Percentiles rank a stretch among this genome's conserved stretches.
Evolutionary conservation across 2,888 invertebrate genomes (phyloP).

Genomic region (Leucozona laternaria): DNA sequence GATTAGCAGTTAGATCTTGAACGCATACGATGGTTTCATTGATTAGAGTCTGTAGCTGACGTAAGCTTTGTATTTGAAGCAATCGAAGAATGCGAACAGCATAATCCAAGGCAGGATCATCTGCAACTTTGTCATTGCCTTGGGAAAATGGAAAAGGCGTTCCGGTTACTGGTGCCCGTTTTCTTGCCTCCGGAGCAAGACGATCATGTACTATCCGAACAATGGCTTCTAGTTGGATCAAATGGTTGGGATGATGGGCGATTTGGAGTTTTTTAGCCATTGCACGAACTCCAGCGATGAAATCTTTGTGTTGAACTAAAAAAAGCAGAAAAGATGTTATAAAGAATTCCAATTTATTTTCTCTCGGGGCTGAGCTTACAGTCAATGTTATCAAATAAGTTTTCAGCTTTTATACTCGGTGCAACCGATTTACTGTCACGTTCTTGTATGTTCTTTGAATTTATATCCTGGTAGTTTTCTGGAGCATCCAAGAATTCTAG

Average conservation of each 20-base stretch:
- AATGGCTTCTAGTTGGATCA: slow-evolving; percentile 89
- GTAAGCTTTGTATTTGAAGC: slow-evolving; percentile 86
- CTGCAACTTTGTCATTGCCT: slow-evolving; percentile 87
- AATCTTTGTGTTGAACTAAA: slow-evolving; percentile 92
- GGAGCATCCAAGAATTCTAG: slow-evolving; percentile 92
- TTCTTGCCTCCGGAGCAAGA: slow-evolving; percentile 85
- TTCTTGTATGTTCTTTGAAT: slow-evolving; percentile 86
- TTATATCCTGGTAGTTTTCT: slow-evolving; percentile 88
- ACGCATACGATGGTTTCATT: slow-evolving; percentile 97
- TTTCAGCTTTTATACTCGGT: slow-evolving; percentile 91
- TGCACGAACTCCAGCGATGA: slow-evolving; percentile 91
- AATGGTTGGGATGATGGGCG: slow-evolving; percentile 91
- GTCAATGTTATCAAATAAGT: slow-evolving; percentile 93
- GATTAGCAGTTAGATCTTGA: slow-evolving; percentile 97
- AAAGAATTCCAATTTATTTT: background rate
- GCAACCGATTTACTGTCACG: slow-evolving; percentile 86
- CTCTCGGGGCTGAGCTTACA: slow-evolving; percentile 87
- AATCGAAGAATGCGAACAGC: slow-evolving; percentile 91
- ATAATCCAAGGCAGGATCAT: slow-evolving; percentile 87
- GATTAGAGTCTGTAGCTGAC: slow-evolving; percentile 93
- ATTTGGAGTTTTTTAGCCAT: slow-evolving; percentile 92
- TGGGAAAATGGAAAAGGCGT: slow-evolving; percentile 89
- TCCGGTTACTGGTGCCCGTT: slow-evolving; percentile 83
- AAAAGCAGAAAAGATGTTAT: background rate
- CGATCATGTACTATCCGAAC: slow-evolving; percentile 86